A percentile compares a stretch with the other conserved stretches of the same genome.
Conservation (phyloP, 2,113 vertebrate genomes). For the Ornithorhynchus anatinus region DNA sequence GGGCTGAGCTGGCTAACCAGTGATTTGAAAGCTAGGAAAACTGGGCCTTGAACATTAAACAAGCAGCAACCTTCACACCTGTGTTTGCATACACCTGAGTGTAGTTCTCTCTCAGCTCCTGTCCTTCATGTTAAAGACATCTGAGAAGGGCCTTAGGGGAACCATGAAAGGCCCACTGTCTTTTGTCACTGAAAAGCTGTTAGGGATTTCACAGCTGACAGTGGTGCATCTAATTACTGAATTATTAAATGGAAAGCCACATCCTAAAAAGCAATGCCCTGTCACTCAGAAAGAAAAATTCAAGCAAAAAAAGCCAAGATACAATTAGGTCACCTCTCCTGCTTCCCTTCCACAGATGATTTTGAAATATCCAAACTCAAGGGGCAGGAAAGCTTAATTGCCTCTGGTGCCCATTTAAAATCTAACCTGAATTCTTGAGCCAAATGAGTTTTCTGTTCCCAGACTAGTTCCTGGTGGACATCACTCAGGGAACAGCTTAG, state of each 20-base stretch:
- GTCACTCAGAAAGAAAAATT: constrained; percentile 42
- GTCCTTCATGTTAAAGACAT: constrained; percentile 41
- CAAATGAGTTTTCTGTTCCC: not conserved
- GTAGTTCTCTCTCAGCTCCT: not conserved
- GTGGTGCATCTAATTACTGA: constrained; percentile 64
- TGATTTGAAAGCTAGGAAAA: constrained; percentile 27
- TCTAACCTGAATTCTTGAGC: not conserved
- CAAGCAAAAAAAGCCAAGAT: constrained; percentile 26
- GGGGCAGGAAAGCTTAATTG: not conserved
- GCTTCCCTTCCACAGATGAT: not conserved
- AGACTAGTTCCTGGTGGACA: not conserved
- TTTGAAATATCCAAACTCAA: not conserved
- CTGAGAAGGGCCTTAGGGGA: constrained; percentile 30
- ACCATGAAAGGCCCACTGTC: constrained; percentile 36
- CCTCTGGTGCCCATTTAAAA: not conserved
- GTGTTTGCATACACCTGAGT: constrained; percentile 11
- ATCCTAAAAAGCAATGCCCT: constrained; percentile 39
- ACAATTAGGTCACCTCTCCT: not conserved
- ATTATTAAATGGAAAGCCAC: constrained; percentile 50
- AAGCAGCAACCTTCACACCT: not conserved
- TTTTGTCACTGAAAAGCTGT: constrained; percentile 58
- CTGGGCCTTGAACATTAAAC: not conserved
- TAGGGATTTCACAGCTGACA: constrained; percentile 62
- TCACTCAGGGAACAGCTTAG: not conserved
- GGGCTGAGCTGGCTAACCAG: not conserved